Percentiles rank a stretch among this genome's conserved stretches.
Evolutionary conservation across 2,113 vertebrate species (phyloP).

Genomic region (Ursus arctos): DNA sequence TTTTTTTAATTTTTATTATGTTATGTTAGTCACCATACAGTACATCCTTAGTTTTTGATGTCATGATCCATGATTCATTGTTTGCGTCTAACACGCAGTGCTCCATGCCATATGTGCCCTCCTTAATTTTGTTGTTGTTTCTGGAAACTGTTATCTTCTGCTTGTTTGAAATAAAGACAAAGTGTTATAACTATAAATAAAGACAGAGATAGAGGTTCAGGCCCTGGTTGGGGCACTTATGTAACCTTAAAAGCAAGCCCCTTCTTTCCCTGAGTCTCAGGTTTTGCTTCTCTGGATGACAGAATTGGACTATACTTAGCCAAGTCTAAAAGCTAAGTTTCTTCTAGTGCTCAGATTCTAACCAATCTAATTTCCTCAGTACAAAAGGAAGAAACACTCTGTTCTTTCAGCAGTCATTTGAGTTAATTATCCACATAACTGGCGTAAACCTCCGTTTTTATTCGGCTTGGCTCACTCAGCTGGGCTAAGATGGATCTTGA

Average conservation of each 20-base stretch:
- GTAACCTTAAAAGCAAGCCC: neutral
- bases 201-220: neutral
- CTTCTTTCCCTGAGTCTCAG: neutral
- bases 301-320: neutral
- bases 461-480: slow-evolving; percentile 1
- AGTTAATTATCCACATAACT: slow-evolving; percentile 42
- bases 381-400: slow-evolving; percentile 11
- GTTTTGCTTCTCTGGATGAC: slow-evolving; percentile 24
- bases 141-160: neutral
- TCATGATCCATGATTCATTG: too few relatives aligned
- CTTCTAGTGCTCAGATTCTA: slow-evolving; percentile 35
- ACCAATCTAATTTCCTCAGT: slow-evolving; percentile 5
- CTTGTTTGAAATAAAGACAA: neutral
- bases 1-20: too few relatives aligned
- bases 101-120: too few relatives aligned
- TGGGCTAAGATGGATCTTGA: neutral
- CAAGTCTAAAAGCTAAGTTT: neutral
- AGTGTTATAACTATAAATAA: neutral
- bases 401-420: slow-evolving; percentile 32
- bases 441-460: neutral
- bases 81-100: too few relatives aligned
- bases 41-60: too few relatives aligned
- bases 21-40: too few relatives aligned
- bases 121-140: neutral
- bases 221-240: neutral